Conservation (phyloP, 2,888 invertebrate species). For the Iselma pallidipennis region DNA sequence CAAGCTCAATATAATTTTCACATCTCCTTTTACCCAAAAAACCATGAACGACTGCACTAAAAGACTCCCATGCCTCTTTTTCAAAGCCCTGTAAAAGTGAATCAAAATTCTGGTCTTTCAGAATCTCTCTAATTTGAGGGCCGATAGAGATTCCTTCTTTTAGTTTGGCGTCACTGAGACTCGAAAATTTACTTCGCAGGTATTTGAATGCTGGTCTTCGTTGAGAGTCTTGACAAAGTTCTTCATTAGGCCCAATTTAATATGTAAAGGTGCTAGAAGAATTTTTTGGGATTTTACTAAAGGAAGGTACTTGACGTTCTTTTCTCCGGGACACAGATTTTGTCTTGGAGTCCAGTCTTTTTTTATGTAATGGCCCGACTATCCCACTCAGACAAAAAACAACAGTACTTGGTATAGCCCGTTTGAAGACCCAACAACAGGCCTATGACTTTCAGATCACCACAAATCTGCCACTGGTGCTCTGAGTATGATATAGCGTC, state of each 20-base stretch:
- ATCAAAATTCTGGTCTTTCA: no score
- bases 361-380: no score
- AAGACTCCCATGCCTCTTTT: not conserved
- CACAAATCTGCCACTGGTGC: conserved; percentile 3
- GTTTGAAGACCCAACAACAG: not conserved
- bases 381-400: conserved; percentile 3
- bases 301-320: not conserved
- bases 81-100: not conserved
- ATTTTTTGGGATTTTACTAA: not conserved
- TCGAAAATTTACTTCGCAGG: conserved; percentile 20
- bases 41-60: not conserved
- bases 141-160: conserved; percentile 26
- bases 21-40: not conserved
- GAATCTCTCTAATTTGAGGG: conserved; percentile 14
- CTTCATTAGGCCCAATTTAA: conserved; percentile 35
- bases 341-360: no score
- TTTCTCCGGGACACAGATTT: no score
- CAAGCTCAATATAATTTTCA: not conserved
- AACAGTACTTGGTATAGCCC: conserved; percentile 4
- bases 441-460: conserved; percentile 3
- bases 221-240: conserved; percentile 35
- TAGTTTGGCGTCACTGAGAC: conserved; percentile 24
- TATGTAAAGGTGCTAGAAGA: conserved; percentile 34
- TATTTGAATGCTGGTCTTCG: conserved; percentile 21
- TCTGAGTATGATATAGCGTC: no score